Conservation (phyloP, 2,888 invertebrate genomes). For the Cerceris ruficornis region DNA sequence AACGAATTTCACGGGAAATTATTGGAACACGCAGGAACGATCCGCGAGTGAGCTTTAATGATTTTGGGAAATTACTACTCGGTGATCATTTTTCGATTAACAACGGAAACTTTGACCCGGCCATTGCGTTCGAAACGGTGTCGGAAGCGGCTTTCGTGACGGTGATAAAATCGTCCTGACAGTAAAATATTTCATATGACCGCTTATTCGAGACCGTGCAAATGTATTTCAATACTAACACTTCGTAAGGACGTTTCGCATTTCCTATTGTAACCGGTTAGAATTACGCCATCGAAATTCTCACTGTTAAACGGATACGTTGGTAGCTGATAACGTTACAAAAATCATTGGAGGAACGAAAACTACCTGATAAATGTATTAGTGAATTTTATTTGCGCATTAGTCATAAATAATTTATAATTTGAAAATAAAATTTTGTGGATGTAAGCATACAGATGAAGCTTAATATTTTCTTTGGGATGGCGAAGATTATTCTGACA, state of each 20-base stretch:
- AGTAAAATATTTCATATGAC: slow-evolving; percentile 25
- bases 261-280: slow-evolving; percentile 7
- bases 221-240: slow-evolving; percentile 35
- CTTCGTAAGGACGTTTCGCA: slow-evolving; percentile 33
- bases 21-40: background rate
- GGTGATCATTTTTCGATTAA: background rate
- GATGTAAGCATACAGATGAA: too few species aligned
- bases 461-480: too few species aligned
- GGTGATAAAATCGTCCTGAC: slow-evolving; percentile 41
- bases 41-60: background rate
- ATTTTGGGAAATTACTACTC: too few species aligned
- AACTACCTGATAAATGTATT: too few species aligned
- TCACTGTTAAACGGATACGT: slow-evolving; percentile 19
- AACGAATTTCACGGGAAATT: background rate
- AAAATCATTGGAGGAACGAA: slow-evolving; percentile 29
- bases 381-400: too few species aligned
- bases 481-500: too few species aligned
- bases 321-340: slow-evolving; percentile 28
- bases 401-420: too few species aligned
- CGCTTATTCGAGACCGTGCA: slow-evolving; percentile 31
- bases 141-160: slow-evolving; percentile 30
- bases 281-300: slow-evolving; percentile 28
- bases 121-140: background rate
- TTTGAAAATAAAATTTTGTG: too few species aligned
- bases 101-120: background rate